phyloP scores from a whole-genome alignment of 2,113 vertebrate genomes.

The Castor canadensis region DNA sequence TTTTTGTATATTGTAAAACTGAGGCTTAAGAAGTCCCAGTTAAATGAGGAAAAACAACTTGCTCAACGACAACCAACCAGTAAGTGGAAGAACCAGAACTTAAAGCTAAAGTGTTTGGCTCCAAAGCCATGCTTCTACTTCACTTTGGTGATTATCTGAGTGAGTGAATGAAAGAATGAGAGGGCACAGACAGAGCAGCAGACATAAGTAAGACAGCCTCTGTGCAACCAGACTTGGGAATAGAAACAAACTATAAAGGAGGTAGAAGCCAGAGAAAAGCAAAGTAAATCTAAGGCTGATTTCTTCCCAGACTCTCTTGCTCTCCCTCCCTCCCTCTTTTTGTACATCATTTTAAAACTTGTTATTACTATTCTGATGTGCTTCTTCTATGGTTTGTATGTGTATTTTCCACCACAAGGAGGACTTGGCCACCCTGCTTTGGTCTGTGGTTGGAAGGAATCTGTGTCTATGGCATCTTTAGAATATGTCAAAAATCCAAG shows the following conservation, averaged over 20 bases:
- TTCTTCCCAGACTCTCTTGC: background rate
- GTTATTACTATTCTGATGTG: background rate
- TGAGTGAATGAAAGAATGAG: background rate
- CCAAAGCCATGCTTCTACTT: background rate
- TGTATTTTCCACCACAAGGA: slow-evolving; percentile 35
- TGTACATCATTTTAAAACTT: background rate
- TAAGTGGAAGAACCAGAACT: background rate
- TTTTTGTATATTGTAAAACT: background rate
- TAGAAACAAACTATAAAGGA: background rate
- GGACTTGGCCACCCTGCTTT: background rate
- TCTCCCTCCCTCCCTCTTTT: background rate
- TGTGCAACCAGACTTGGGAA: background rate
- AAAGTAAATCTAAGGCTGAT: background rate
- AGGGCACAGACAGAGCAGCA: background rate
- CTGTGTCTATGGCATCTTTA: slow-evolving; percentile 1
- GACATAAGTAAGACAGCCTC: background rate
- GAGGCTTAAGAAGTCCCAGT: background rate
- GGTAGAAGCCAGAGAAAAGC: background rate
- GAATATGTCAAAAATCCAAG: slow-evolving; percentile 36
- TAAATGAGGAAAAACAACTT: slow-evolving; percentile 23
- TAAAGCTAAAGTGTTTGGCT: background rate
- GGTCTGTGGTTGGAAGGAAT: slow-evolving; percentile 39
- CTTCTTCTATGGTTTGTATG: background rate
- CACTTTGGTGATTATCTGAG: background rate
- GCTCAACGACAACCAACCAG: background rate